Percentiles rank a stretch among this genome's conserved stretches.
Evolutionary conservation across 1,140 invertebrate genomes (phyloP).

Genomic region (Paraescarpia echinospica): DNA sequence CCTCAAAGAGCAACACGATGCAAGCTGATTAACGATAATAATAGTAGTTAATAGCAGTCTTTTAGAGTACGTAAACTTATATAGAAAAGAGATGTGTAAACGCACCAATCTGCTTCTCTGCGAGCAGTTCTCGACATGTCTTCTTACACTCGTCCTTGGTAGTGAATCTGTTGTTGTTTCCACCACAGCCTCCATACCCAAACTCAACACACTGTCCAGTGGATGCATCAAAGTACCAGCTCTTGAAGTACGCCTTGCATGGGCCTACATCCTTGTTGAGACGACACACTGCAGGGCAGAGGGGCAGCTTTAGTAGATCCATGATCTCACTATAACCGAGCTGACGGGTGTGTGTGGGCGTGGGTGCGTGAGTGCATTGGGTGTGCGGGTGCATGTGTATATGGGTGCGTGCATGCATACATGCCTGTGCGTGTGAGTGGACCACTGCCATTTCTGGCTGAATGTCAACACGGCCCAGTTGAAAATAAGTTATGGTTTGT

Average conservation of each 20-base stretch:
- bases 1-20: no score
- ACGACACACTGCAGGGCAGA: constrained; percentile 59
- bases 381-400: neutral
- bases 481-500: no score
- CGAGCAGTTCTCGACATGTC: constrained; percentile 47
- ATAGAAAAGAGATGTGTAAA: neutral
- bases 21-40: no score
- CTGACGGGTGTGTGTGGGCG: neutral
- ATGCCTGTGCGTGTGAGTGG: no score
- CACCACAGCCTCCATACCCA: constrained; percentile 48
- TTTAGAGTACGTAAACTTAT: no score
- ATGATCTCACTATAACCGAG: no score
- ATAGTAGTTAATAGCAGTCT: no score
- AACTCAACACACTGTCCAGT: constrained; percentile 42
- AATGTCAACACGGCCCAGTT: no score
- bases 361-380: neutral
- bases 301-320: neutral
- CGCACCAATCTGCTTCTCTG: neutral
- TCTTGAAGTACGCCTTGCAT: constrained; percentile 64
- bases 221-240: constrained; percentile 42
- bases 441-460: no score
- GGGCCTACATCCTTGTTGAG: constrained; percentile 66
- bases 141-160: constrained; percentile 35
- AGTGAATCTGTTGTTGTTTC: constrained; percentile 51
- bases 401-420: no score